These are phyloP conservation scores for Echinops telfairi DNA, from an alignment of 2,113 vertebrate genomes.

Conservation along the genomic window DNA sequence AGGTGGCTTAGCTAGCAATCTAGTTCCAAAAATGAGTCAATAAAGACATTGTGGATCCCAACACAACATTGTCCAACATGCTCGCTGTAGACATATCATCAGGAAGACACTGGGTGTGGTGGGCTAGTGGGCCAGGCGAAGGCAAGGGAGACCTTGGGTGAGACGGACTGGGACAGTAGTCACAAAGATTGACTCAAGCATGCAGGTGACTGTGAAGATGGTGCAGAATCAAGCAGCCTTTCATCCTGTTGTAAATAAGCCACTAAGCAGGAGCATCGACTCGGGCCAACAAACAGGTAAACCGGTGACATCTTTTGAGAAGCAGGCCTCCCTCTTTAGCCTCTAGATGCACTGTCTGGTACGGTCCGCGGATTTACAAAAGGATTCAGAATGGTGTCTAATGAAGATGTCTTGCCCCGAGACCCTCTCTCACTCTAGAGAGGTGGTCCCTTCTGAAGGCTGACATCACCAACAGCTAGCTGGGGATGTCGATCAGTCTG, in stretches of 20 bases:
- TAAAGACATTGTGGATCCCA: background rate
- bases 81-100: background rate
- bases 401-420: background rate
- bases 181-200: background rate
- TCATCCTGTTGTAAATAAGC: background rate
- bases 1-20: too few relatives aligned
- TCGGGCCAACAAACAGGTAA: background rate
- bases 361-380: background rate
- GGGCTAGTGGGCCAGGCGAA: background rate
- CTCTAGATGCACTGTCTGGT: background rate
- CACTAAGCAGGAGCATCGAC: background rate
- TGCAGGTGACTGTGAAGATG: background rate
- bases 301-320: background rate
- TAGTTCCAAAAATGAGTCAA: background rate
- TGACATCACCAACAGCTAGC: fast-evolving
- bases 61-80: background rate
- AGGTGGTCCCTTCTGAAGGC: background rate
- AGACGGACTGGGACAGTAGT: background rate
- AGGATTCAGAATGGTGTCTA: background rate
- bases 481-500: background rate
- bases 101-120: background rate
- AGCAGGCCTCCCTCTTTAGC: fast-evolving
- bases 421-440: background rate
- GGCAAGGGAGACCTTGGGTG: background rate
- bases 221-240: background rate